A percentile compares a stretch with the other conserved stretches of the same genome.
phyloP scores from a whole-genome alignment of 2,888 invertebrate genomes.

The Phalangium opilio region DNA sequence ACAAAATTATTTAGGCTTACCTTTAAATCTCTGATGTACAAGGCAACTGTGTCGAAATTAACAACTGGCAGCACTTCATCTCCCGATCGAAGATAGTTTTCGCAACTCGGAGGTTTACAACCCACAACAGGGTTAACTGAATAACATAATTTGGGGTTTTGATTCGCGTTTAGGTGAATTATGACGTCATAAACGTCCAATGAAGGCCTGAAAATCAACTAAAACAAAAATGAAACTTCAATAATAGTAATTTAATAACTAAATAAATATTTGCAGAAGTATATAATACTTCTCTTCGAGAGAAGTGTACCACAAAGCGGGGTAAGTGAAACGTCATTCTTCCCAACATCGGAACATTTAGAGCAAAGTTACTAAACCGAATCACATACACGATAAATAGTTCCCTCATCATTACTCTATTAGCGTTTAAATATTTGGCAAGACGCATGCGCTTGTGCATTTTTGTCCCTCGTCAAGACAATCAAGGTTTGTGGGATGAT shows the following conservation, averaged over 20 bases:
- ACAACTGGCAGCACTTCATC: constrained; percentile 48
- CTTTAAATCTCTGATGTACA: constrained; percentile 55
- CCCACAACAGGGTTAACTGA: constrained; percentile 29
- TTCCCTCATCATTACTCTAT: no score
- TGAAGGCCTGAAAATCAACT: constrained; percentile 46
- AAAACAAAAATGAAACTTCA: constrained; percentile 22
- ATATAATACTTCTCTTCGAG: no score
- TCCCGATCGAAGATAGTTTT: constrained; percentile 27
- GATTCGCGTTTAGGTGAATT: constrained; percentile 44
- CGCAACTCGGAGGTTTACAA: constrained; percentile 9
- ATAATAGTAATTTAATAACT: constrained; percentile 26
- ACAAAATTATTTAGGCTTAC: constrained; percentile 35
- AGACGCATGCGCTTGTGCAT: no score
- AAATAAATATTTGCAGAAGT: constrained; percentile 9
- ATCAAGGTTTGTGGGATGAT: no score
- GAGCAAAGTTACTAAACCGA: no score
- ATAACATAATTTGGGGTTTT: constrained; percentile 37
- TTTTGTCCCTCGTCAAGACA: no score
- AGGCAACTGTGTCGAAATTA: constrained; percentile 56
- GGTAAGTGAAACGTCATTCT: no score
- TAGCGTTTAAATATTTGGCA: no score
- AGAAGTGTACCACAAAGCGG: no score
- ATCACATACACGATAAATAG: no score
- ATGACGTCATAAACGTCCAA: constrained; percentile 56
- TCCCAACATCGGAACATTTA: no score